Base-by-base conservation (phyloP, 1,140 invertebrate genomes). In the Sinonovacula constricta region DNA sequence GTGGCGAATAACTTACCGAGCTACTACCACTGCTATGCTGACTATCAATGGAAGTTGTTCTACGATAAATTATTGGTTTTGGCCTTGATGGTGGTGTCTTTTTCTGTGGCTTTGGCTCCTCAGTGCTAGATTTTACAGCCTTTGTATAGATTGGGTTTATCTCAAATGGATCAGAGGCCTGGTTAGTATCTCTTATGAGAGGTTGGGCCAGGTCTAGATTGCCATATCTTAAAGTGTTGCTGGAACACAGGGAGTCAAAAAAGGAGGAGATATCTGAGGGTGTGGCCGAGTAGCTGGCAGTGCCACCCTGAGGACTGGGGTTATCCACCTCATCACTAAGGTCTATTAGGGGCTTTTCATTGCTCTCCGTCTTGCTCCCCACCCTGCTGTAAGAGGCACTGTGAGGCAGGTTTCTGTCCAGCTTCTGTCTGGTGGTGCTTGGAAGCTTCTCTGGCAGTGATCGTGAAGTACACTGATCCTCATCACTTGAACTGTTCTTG, bases 281-380 rank as follows among this genome's bases (percentile, higher is more conserved):
- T 26, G 81, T 66, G 53, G 62, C n/a, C 7, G 65, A 12, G n/a
- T n/a, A n/a, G n/a, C n/a, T n/a, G 57, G 22, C 54, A 34, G 26
- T 34, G 22, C 56, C 49, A 28, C 30, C 39, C 33, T 39, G 24
- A 12, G 28, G 24, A 56, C 62, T 53, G 36, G 70, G 28, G 15
- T 30, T 49, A 56, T 75, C 69, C 5, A 63, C 26, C 59, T 89
- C 88, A 60, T 90, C 88, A 79, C 84, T 88, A 14, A 91, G 82
- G 79, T 91, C 91, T 65, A 91, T 91, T 3, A 91, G 68, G n/a
- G 88, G 84, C 56, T 83, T 87, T 59, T 91, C 90, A 36, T 81
- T 71, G 26, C 45, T 54, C 24, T 78, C 63, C 57, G 53, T 67
- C 18, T 69, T 49, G n/a, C 68, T 36, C 39, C 33, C 28, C 51